A percentile compares a stretch with the other conserved stretches of the same genome.
Evolutionary conservation across 2,888 invertebrate species (phyloP).

Genomic region (Synergus gifuensis): DNA sequence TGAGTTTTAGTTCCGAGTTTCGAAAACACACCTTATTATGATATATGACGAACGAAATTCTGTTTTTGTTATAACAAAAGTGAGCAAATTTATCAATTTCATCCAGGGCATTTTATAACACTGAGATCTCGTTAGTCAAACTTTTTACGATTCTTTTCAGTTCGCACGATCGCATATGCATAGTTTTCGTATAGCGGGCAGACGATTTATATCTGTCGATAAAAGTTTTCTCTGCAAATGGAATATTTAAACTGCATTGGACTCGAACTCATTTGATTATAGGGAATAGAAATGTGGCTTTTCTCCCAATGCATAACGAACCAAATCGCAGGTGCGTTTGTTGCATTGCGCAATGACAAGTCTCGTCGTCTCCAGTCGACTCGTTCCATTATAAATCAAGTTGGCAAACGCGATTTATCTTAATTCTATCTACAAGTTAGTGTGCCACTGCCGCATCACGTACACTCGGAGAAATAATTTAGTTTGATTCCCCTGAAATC

Average conservation of each 20-base stretch:
- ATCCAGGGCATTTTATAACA: conserved; percentile 13
- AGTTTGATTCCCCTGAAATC: conserved; percentile 36
- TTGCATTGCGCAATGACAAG: conserved; percentile 44
- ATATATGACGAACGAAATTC: not conserved
- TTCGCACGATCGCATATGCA: conserved; percentile 23
- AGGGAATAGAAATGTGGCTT: conserved; percentile 33
- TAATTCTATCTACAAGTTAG: conserved; percentile 64
- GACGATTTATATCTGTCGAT: conserved; percentile 40
- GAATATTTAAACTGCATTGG: conserved; percentile 41
- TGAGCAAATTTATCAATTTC: not conserved
- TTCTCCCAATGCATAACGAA: conserved; percentile 41
- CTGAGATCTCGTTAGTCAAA: conserved; percentile 31
- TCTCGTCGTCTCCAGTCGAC: conserved; percentile 42
- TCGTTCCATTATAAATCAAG: conserved; percentile 64
- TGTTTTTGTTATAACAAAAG: not conserved
- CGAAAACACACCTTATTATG: no score
- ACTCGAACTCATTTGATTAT: conserved; percentile 35
- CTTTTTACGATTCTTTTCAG: conserved; percentile 26
- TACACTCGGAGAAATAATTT: conserved; percentile 22
- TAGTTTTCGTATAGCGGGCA: conserved; percentile 23
- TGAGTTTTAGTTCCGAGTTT: no score
- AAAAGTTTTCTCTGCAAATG: conserved; percentile 37
- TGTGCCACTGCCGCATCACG: conserved; percentile 45
- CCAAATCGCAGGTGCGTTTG: conserved; percentile 41
- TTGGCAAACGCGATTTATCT: conserved; percentile 65